These are phyloP conservation scores for Tethea ocularis DNA, from an alignment of 2,888 invertebrate genomes.

Conservation along the genomic window DNA sequence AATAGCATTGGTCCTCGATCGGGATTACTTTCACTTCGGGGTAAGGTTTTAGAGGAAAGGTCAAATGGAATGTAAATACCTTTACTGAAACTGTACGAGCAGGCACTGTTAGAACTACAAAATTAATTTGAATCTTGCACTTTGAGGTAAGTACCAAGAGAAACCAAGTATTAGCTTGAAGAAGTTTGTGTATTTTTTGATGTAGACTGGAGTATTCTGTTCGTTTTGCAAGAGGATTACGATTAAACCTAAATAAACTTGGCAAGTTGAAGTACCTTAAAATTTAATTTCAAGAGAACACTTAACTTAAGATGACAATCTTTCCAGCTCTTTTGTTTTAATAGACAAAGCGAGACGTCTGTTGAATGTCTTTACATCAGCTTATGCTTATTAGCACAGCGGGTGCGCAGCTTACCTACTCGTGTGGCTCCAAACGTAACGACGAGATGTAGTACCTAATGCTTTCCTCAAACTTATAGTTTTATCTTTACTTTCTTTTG, in stretches of 20 bases:
- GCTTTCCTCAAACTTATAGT: conserved; percentile 1
- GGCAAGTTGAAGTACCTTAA: conserved; percentile 36
- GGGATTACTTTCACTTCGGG: not conserved
- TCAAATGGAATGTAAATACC: not conserved
- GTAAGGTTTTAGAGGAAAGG: not conserved
- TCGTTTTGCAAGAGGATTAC: not conserved
- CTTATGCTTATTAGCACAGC: conserved; percentile 28
- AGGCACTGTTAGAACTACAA: not conserved
- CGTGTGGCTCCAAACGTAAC: not conserved
- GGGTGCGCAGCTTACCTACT: not conserved
- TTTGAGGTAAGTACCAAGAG: not conserved
- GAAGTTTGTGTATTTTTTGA: not conserved
- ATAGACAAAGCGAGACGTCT: conserved; percentile 41
- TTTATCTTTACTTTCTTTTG: not conserved
- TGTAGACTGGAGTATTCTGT: conserved; percentile 1
- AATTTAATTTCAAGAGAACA: conserved; percentile 54
- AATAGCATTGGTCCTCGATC: not conserved
- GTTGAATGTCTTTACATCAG: conserved; percentile 39
- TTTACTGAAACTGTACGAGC: too few species aligned
- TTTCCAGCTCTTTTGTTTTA: conserved; percentile 46
- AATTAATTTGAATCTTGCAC: not conserved
- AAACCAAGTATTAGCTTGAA: not conserved
- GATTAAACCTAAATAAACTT: conserved; percentile 13
- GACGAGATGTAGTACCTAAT: not conserved
- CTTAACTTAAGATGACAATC: conserved; percentile 53